Conservation (phyloP, 2,888 invertebrate genomes). For the Dasysyrphus albostriatus region DNA sequence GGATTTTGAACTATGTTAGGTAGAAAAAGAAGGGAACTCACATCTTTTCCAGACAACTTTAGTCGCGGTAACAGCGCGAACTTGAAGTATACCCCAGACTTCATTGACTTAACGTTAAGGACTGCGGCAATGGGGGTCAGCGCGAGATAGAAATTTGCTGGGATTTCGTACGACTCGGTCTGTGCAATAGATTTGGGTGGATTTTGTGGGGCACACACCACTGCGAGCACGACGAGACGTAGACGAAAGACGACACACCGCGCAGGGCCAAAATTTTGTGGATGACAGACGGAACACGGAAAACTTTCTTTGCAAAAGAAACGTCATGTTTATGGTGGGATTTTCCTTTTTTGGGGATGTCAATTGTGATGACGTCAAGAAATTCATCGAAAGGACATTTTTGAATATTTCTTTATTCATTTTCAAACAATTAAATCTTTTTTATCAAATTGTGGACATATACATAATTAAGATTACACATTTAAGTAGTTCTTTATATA, state of each 20-base stretch:
- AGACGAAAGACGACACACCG: not conserved
- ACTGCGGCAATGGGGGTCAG: slow-evolving; percentile 78
- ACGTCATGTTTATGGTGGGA: slow-evolving; percentile 17
- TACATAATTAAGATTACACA: no score
- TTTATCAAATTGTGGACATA: no score
- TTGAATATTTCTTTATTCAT: not conserved
- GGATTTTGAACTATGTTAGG: slow-evolving; percentile 4
- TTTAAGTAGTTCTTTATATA: no score
- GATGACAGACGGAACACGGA: not conserved
- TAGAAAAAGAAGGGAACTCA: slow-evolving; percentile 78
- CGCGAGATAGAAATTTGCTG: slow-evolving; percentile 50
- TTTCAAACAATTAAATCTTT: not conserved
- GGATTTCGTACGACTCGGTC: slow-evolving; percentile 34
- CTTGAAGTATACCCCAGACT: slow-evolving; percentile 83
- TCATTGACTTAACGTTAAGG: slow-evolving; percentile 83
- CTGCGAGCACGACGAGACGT: not conserved
- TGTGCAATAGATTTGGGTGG: slow-evolving; percentile 31
- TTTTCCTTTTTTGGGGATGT: not conserved
- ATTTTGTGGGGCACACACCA: slow-evolving; percentile 39
- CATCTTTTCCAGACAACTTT: slow-evolving; percentile 84
- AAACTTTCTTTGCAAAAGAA: not conserved
- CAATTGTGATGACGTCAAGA: not conserved
- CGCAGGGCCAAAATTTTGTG: slow-evolving; percentile 8
- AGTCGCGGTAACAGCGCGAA: slow-evolving; percentile 84
- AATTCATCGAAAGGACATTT: slow-evolving; percentile 21